Evolutionary conservation across 2,888 invertebrate genomes (phyloP), one percentile per base, ranked within the genome.

Genomic region (Coremacera marginata): DNA sequence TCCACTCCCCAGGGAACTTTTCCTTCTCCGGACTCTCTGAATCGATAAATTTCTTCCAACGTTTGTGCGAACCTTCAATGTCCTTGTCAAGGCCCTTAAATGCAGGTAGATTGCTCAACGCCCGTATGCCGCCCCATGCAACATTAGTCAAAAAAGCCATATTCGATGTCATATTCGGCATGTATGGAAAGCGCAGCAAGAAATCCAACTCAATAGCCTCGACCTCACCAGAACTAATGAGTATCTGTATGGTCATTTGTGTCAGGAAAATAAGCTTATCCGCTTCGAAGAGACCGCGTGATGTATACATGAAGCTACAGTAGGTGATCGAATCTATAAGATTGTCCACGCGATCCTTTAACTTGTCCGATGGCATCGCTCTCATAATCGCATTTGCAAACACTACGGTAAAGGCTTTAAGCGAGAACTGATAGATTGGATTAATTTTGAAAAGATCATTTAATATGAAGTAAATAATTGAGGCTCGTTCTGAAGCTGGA

Each of bases 1-100:
- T 98, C 98, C 98, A 98, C 86, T 98, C 98, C 78, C 97, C 97
- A 0, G 98, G 98, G 82, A 98, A 92, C 88, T 96, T 97, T 88
- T 98, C 98, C 84, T 94, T 94, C 89, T 98, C 98, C 0, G 98
- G 98, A 79, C 94, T 94, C 87, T 98, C 98, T 25, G 95, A 95
- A 84, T 98, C 97, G 0, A 95, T 94, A 84, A 96, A 96, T 86
- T 96, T 97, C 84, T 95, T 94, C 98, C 98, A 98, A 76, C 97
- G 92, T 65, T 97, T 98, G 1, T 94, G 92, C 0, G 97, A 96
- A 0, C 95, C 95, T 89, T 97, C 97, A 80, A 98, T 94, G 86
- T 98, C 98, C 82, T 95, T 94, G 85, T 98, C 98, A 0, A 98
- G 90, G 84, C 94, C 95, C 70, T 93, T 92, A 87, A 94, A 98